Base-by-base conservation (phyloP, 2,888 invertebrate species). In the Uropetala carovei region DNA sequence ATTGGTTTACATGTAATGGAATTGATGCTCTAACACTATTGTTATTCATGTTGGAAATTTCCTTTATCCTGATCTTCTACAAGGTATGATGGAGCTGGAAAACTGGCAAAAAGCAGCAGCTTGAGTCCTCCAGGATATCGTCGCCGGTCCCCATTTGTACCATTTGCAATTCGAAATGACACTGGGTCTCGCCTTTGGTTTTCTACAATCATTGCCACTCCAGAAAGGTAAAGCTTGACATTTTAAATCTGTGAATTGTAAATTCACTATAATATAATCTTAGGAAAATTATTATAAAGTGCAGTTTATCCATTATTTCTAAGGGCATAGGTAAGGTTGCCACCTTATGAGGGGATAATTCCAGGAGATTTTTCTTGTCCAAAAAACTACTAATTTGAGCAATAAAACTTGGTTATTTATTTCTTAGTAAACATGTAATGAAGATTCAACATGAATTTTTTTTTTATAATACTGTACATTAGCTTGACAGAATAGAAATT, bases 151-250 rank as follows among this genome's bases (percentile, higher is more conserved):
- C 99, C 99, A 8, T 99, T 99, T 95, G 97, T 99, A 93, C 99
- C 99, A 0, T 99, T 98, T 95, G 98, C 98, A 14, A 95, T 99
- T 93, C 97, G 97, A 94, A 99, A 99, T 95, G 97, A 98, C 93
- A 98, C 99, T 0, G 99, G 99, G 0, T 97, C 97, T 92, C 96
- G 96, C 22, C 95, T 99, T 30, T 97, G 97, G 96, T 99, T 99
- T 95, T 97, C 98, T 93, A 98, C 98, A 0, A 96, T 98, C 91
- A 97, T 98, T 85, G 96, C 97, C 0, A 96, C 97, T 27, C 96
- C 97, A 0, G 97, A 97, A 83, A 93, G 93, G 94, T 94, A 92
- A 92, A 92, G 22, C 68, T 43, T 43, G 43, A 43, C 43, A 43
- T 91, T 75, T 27, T 27, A 27, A 86, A 18, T 58, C 86, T 30